Evolutionary conservation across 2,113 vertebrate genomes (phyloP), one percentile per base, ranked within the genome.

Genomic region (Coryphaenoides rupestris): DNA sequence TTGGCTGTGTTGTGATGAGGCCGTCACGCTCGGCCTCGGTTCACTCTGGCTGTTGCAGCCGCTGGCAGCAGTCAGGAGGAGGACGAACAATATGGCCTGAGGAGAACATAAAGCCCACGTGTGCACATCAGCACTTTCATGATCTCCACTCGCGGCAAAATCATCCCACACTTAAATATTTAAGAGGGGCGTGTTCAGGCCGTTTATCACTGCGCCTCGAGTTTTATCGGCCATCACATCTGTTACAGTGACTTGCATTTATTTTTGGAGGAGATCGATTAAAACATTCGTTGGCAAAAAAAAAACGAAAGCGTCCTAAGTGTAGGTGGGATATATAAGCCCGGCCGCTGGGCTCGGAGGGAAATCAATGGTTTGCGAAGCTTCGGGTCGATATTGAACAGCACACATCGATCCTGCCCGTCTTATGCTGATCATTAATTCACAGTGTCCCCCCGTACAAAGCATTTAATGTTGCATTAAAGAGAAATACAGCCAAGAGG

Each of bases 111-210:
- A 19, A 65, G 40, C 15, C 46, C 63, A 62, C 46, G 26, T 47
- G 46, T 60, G 49, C 45, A 53, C 63, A 63, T 81, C 76, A 78
- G 69, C 75, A 74, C 66, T 81, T 64, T 56, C 76, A 23, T 76
- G 74, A 40, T 40, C 70, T 80, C 72, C 63, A 70, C 5, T 82
- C 76, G 72, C 67, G n/a, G 83, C 65, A 66, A 63, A 79, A 75
- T 81, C 75, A 78, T 69, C 74, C 73, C 59, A 62, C 64, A 72
- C 46, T 71, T 85, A 78, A 79, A 86, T 85, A 86, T 84, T 84
- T 80, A 83, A 80, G 56, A 80, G 76, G 68, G 23, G 21, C 60
- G 1, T 77, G 81, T 72, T 75, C n/a, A 60, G 69, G 74, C 70
- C 53, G 78, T 79, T 73, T 60, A 75, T 82, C 81, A 83, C 72